These are phyloP conservation scores for Apodemia hepburni DNA, from an alignment of 2,888 invertebrate species.

Conservation along the genomic window DNA sequence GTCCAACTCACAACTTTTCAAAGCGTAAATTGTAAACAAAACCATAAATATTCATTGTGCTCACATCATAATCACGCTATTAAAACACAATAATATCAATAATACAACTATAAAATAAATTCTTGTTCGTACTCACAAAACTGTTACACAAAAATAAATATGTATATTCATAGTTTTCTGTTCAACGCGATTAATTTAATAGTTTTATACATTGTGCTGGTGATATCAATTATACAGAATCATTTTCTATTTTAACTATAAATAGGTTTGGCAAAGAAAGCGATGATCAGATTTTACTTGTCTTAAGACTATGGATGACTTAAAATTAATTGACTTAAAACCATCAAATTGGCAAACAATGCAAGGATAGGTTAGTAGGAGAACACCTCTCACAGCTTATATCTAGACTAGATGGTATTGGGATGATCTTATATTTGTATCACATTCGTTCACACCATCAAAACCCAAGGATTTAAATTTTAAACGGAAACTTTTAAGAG, in stretches of 20 bases:
- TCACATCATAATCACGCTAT: constrained; percentile 62
- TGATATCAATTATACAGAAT: constrained; percentile 52
- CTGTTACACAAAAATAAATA: constrained; percentile 50
- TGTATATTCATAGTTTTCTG: constrained; percentile 38
- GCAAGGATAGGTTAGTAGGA: constrained; percentile 34
- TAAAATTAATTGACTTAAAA: constrained; percentile 76
- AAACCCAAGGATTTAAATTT: constrained; percentile 47
- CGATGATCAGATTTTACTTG: constrained; percentile 49
- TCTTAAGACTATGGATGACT: constrained; percentile 73
- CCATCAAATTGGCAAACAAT: constrained; percentile 54
- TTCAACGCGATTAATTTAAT: constrained; percentile 32
- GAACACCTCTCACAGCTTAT: constrained; percentile 50
- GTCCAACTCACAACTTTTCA: constrained; percentile 59
- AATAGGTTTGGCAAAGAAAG: constrained; percentile 65
- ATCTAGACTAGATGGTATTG: constrained; percentile 54
- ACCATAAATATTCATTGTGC: constrained; percentile 53
- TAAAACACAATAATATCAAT: constrained; percentile 53
- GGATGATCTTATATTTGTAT: constrained; percentile 49
- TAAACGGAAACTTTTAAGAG: constrained; percentile 49
- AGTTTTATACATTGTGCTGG: constrained; percentile 68
- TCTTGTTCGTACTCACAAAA: constrained; percentile 52
- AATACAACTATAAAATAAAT: constrained; percentile 51
- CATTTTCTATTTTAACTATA: constrained; percentile 50
- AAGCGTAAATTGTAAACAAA: constrained; percentile 54
- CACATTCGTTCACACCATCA: constrained; percentile 63